phyloP scores from a whole-genome alignment of 1,140 invertebrate species.

The Anastrepha obliqua region DNA sequence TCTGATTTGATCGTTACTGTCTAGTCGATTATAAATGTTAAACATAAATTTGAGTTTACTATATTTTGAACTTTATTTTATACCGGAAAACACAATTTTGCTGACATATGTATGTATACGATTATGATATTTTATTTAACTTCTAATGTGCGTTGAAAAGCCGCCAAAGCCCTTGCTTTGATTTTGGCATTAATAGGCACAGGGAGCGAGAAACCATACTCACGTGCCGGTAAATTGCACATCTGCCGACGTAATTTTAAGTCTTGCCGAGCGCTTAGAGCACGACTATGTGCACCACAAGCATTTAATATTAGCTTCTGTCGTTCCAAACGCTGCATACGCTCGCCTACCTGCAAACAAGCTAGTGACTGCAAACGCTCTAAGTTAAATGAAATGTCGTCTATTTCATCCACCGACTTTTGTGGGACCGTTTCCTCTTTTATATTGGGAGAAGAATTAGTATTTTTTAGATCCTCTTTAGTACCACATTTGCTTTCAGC shows the following conservation, averaged over 20 bases:
- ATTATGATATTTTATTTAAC: conserved; percentile 54
- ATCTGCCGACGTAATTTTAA: conserved; percentile 79
- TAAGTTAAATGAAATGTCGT: conserved; percentile 45
- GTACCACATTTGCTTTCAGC: conserved; percentile 20
- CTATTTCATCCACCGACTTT: conserved; percentile 3
- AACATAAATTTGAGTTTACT: background rate
- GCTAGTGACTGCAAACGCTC: conserved; percentile 77
- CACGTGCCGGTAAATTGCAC: conserved; percentile 79
- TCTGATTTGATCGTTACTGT: no score
- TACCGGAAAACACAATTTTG: background rate
- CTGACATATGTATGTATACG: background rate
- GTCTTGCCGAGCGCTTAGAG: conserved; percentile 81
- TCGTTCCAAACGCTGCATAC: conserved; percentile 72
- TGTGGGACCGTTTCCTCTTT: background rate
- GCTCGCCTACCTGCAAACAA: conserved; percentile 78
- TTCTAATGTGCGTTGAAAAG: conserved; percentile 65
- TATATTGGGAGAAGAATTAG: background rate
- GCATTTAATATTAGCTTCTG: conserved; percentile 75
- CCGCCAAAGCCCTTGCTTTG: conserved; percentile 65
- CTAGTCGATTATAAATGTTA: no score
- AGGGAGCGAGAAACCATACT: conserved; percentile 69
- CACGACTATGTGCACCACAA: conserved; percentile 76
- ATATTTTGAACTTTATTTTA: background rate
- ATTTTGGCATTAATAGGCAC: conserved; percentile 65
- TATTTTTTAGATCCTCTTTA: background rate